Percentiles rank a stretch among this genome's conserved stretches.
Conservation (phyloP, 2,113 vertebrate species). For the Labrus mixtus region DNA sequence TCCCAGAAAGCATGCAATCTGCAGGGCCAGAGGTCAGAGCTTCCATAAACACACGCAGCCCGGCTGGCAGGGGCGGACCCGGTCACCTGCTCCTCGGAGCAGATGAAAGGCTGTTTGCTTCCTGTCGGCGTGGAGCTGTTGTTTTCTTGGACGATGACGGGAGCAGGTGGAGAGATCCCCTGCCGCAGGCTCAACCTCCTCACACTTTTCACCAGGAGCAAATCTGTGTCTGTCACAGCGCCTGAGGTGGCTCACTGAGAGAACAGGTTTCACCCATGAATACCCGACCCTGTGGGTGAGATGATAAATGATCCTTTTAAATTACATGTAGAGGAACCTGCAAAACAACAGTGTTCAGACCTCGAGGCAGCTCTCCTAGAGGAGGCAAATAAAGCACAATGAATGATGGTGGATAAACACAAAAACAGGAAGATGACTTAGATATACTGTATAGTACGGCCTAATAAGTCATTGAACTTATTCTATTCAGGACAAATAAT, state of each 20-base stretch:
- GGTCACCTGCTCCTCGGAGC: constrained; percentile 20
- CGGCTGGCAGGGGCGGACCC: constrained; percentile 26
- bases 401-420: not conserved
- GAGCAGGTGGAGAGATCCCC: constrained; percentile 27
- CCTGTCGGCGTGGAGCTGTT: not conserved
- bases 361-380: not conserved
- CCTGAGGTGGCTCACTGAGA: not conserved
- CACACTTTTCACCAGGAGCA: constrained; percentile 27
- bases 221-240: constrained; percentile 17
- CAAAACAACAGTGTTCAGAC: not conserved
- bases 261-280: constrained; percentile 20
- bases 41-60: constrained; percentile 55
- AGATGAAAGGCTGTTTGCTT: constrained; percentile 24
- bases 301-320: constrained; percentile 39
- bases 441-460: not conserved
- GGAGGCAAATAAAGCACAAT: not conserved
- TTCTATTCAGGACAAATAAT: not conserved
- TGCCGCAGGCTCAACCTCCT: constrained; percentile 16
- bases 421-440: not conserved
- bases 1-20: constrained; percentile 71
- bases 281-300: not conserved
- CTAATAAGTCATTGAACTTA: not conserved
- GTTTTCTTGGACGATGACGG: not conserved
- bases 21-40: constrained; percentile 53
- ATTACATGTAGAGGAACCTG: constrained; percentile 15